Percentiles rank a stretch among this genome's conserved stretches.
These are phyloP conservation scores for Aplidium turbinatum DNA, from an alignment of 23 tunicate species.

Conservation along the genomic window DNA sequence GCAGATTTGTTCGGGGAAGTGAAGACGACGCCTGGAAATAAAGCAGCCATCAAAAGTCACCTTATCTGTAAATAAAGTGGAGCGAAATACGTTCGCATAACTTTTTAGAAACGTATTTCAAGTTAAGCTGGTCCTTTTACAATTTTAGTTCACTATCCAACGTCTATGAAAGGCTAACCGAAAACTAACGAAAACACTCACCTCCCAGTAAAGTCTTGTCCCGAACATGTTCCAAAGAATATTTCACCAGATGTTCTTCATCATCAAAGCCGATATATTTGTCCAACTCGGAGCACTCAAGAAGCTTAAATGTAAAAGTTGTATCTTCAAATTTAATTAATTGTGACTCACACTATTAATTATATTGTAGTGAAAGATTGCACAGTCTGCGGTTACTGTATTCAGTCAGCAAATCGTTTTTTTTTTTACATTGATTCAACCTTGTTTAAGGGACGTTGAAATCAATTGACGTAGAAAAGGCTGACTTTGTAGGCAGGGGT, in stretches of 20 bases:
- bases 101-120: too few relatives aligned
- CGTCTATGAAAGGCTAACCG: too few relatives aligned
- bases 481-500: too few relatives aligned
- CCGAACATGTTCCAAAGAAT: slow-evolving; percentile 27
- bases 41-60: not conserved
- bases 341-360: not conserved
- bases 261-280: slow-evolving; percentile 77
- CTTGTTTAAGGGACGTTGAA: too few relatives aligned
- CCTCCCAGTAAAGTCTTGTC: slow-evolving; percentile 87
- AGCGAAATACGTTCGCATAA: too few relatives aligned
- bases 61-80: too few relatives aligned
- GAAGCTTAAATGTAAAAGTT: slow-evolving; percentile 36
- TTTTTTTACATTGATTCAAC: too few relatives aligned
- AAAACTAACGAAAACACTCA: slow-evolving; percentile 27
- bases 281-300: slow-evolving; percentile 76
- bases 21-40: slow-evolving; percentile 55
- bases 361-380: not conserved
- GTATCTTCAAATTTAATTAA: not conserved
- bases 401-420: too few relatives aligned
- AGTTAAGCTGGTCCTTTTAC: too few relatives aligned
- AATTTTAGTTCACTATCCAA: too few relatives aligned
- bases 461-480: too few relatives aligned
- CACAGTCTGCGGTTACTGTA: not conserved
- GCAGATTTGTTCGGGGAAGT: slow-evolving; percentile 18
- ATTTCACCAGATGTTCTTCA: slow-evolving; percentile 46